Percentiles rank a stretch among this genome's conserved stretches.
phyloP scores from a whole-genome alignment of 1,140 invertebrate genomes.

The Lordiphosa mommai region DNA sequence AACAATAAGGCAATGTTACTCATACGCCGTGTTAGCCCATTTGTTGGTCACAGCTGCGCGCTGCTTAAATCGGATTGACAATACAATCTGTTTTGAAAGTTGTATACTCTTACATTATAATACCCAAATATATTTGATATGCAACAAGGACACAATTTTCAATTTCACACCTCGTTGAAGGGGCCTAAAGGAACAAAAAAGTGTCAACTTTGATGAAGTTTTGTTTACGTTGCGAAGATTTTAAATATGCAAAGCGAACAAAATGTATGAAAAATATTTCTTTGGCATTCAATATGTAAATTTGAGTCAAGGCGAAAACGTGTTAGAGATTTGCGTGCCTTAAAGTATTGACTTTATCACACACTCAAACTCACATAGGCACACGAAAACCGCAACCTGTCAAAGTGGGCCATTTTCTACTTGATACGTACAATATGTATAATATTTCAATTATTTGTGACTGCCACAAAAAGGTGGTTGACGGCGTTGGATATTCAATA shows the following conservation, averaged over 20 bases:
- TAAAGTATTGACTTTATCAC: slow-evolving; percentile 35
- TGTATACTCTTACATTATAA: slow-evolving; percentile 27
- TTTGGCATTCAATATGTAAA: slow-evolving; percentile 62
- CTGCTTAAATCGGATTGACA: background rate
- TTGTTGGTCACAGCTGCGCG: slow-evolving; percentile 2
- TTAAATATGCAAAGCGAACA: slow-evolving; percentile 33
- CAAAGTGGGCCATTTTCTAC: slow-evolving; percentile 13
- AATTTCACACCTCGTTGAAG: slow-evolving; percentile 72
- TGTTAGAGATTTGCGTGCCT: slow-evolving; percentile 14
- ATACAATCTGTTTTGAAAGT: slow-evolving; percentile 19
- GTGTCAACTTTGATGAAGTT: slow-evolving; percentile 41
- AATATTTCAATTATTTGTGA: slow-evolving; percentile 48
- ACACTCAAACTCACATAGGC: background rate
- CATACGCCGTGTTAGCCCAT: slow-evolving; percentile 16
- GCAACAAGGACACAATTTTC: slow-evolving; percentile 51
- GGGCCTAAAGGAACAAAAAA: slow-evolving; percentile 29
- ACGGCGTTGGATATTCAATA: slow-evolving; percentile 17
- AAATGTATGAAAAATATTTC: slow-evolving; percentile 46
- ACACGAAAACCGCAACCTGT: slow-evolving; percentile 9
- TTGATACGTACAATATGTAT: slow-evolving; percentile 6
- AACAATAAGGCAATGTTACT: background rate
- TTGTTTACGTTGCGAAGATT: slow-evolving; percentile 33
- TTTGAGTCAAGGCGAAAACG: slow-evolving; percentile 13
- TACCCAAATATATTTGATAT: slow-evolving; percentile 29
- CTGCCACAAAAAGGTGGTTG: background rate